These are phyloP conservation scores for Volucella bombylans DNA, from an alignment of 2,888 invertebrate genomes.

Conservation along the genomic window DNA sequence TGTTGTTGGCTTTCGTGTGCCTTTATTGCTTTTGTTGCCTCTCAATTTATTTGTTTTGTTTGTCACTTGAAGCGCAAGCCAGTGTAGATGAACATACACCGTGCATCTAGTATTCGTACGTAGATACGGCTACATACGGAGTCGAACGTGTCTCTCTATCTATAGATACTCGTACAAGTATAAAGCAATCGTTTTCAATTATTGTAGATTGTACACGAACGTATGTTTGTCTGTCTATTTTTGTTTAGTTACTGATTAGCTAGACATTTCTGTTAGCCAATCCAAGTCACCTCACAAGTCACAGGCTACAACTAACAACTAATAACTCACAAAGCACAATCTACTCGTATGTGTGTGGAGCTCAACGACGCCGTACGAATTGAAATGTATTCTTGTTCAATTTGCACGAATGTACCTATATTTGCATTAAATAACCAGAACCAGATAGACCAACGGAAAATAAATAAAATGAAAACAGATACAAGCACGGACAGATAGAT, in stretches of 20 bases:
- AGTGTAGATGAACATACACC: neutral
- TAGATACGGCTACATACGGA: constrained; percentile 1
- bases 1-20: neutral
- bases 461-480: constrained; percentile 15
- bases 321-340: neutral
- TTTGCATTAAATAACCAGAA: neutral
- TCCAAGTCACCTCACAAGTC: neutral
- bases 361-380: neutral
- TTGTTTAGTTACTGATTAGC: constrained; percentile 13
- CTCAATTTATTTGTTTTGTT: constrained; percentile 62
- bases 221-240: constrained; percentile 11
- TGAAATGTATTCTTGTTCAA: constrained; percentile 41
- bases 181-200: constrained; percentile 14
- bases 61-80: constrained; percentile 49
- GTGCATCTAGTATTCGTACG: constrained; percentile 5
- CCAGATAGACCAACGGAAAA: neutral
- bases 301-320: neutral
- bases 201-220: no score
- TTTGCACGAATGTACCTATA: constrained; percentile 17
- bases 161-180: neutral
- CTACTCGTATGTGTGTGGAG: no score
- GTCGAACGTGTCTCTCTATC: neutral
- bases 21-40: constrained; percentile 9
- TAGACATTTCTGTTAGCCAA: constrained; percentile 13
- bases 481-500: no score